These are phyloP conservation scores for Leuciscus idus DNA, from an alignment of 2,113 vertebrate genomes.

Conservation along the genomic window DNA sequence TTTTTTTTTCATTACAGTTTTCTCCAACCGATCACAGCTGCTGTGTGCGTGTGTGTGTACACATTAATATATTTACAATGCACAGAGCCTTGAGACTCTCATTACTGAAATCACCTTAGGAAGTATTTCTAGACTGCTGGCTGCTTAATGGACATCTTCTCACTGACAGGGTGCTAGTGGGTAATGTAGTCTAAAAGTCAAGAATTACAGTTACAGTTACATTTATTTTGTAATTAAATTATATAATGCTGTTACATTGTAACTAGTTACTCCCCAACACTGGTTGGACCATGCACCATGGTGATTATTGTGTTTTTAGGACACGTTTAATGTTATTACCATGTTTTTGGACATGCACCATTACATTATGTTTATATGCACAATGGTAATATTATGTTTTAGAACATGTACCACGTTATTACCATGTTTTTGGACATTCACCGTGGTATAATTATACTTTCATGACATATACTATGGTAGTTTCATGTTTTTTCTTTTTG, in stretches of 20 bases:
- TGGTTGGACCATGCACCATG: not conserved
- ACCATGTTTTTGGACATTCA: not conserved
- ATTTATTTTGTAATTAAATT: too few species aligned
- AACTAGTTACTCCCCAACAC: too few species aligned
- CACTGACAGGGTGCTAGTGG: not conserved
- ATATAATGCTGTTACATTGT: too few species aligned
- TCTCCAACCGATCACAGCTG: slow-evolving; percentile 67
- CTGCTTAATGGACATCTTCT: not conserved
- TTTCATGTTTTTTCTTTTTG: not conserved
- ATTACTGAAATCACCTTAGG: not conserved
- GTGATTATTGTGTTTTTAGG: not conserved
- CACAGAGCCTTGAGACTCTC: not conserved
- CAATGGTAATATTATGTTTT: not conserved
- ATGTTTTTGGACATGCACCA: not conserved
- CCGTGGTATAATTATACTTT: not conserved
- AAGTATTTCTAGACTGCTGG: not conserved
- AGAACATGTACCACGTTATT: not conserved
- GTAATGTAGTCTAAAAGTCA: not conserved
- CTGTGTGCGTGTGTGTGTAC: slow-evolving; percentile 50
- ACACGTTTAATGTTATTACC: not conserved
- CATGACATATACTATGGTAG: not conserved
- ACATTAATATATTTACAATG: not conserved
- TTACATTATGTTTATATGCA: too few species aligned
- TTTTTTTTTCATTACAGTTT: slow-evolving; percentile 72
- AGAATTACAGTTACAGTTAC: not conserved